Conservation (phyloP, 2,888 invertebrate species). For the Tinea trinotella region DNA sequence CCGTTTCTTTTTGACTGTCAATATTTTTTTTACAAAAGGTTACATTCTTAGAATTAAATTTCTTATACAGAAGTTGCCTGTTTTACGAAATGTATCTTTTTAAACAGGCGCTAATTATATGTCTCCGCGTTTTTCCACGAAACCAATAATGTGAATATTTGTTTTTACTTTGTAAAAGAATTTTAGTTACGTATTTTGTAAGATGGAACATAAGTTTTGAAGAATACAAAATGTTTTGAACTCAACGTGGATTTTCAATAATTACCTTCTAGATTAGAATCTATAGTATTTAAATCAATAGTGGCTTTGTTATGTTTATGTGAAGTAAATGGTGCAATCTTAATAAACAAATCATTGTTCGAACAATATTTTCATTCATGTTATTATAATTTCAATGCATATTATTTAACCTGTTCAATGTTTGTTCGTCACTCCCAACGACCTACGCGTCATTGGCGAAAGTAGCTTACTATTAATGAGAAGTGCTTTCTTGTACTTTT, state of each 20-base stretch:
- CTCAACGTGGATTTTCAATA: too few relatives aligned
- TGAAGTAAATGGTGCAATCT: constrained; percentile 16
- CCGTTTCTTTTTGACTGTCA: constrained; percentile 10
- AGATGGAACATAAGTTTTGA: too few relatives aligned
- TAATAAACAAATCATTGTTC: constrained; percentile 14
- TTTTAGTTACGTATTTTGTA: too few relatives aligned
- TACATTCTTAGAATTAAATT: constrained; percentile 10
- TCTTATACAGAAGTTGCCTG: background rate
- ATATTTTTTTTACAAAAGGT: constrained; percentile 6
- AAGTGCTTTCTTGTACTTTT: constrained; percentile 36
- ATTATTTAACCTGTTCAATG: constrained; percentile 53
- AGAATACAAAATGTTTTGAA: too few relatives aligned
- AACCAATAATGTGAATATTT: background rate
- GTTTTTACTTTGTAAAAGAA: background rate
- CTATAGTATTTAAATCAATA: background rate
- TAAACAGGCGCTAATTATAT: constrained; percentile 4
- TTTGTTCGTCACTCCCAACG: constrained; percentile 44
- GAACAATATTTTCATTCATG: constrained; percentile 7
- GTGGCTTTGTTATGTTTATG: constrained; percentile 10
- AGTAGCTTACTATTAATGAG: constrained; percentile 32
- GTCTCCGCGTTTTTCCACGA: background rate
- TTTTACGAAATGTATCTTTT: background rate
- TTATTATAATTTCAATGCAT: constrained; percentile 20
- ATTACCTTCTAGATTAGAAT: background rate
- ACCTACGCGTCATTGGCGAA: constrained; percentile 38